Evolutionary conservation across 2,113 vertebrate genomes (phyloP).

Genomic region (Neodon shergylaensis): DNA sequence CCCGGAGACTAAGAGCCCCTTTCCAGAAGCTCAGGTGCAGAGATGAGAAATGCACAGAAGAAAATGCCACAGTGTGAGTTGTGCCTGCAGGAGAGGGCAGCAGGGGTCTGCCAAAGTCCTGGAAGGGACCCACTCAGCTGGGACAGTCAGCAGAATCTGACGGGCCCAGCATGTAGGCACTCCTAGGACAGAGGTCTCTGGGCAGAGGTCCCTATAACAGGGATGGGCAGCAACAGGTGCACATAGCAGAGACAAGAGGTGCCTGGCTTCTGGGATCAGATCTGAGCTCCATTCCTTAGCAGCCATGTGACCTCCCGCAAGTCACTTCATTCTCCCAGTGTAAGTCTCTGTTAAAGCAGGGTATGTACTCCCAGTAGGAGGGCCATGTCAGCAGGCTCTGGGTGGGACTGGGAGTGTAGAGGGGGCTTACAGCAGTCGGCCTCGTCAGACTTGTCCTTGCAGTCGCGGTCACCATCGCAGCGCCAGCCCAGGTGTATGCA

Average conservation of each 20-base stretch:
- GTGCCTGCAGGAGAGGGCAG: neutral
- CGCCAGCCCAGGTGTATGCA: slow-evolving; percentile 97
- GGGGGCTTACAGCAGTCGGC: slow-evolving; percentile 93
- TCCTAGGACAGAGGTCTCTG: neutral
- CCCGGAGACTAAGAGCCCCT: neutral
- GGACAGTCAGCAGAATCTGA: neutral
- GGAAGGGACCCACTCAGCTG: neutral
- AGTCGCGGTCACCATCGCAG: slow-evolving; percentile 96
- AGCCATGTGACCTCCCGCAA: neutral
- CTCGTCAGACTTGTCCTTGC: slow-evolving; percentile 98
- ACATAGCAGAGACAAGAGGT: neutral
- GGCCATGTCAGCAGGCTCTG: neutral
- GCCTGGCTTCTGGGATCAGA: neutral
- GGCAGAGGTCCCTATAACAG: too few species aligned
- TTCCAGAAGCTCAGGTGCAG: neutral
- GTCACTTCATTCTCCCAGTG: neutral
- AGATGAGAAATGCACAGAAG: neutral
- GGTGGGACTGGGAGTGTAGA: neutral
- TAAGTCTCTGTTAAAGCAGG: neutral
- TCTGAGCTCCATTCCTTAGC: neutral
- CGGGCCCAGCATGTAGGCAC: neutral
- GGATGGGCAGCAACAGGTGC: neutral
- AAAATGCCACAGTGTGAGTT: neutral
- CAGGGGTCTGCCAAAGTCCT: neutral
- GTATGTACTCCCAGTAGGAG: neutral